Evolutionary conservation across 2,113 vertebrate genomes (phyloP).

Genomic region (Oncorhynchus clarkii): DNA sequence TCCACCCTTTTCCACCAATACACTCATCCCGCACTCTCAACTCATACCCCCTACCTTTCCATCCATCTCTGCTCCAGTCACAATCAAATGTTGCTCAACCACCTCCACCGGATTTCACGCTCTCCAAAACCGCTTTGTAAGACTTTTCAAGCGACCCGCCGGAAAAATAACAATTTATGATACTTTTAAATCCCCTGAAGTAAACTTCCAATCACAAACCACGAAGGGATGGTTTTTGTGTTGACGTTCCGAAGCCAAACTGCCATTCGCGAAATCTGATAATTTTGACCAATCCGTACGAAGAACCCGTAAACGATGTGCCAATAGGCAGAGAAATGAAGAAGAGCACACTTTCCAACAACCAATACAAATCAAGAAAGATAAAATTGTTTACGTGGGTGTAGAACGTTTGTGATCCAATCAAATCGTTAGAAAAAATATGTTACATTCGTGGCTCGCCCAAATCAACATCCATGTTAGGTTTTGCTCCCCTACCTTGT

Average conservation of each 20-base stretch:
- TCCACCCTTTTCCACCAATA: no score
- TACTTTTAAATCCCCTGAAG: slow-evolving; percentile 30
- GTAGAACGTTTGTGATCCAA: slow-evolving; percentile 21
- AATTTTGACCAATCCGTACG: background rate
- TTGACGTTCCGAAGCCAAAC: slow-evolving; percentile 32
- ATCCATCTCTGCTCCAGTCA: no score
- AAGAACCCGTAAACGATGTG: background rate
- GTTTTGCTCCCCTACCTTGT: slow-evolving; percentile 41
- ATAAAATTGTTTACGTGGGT: background rate
- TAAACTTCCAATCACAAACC: slow-evolving; percentile 45
- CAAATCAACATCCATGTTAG: slow-evolving; percentile 26
- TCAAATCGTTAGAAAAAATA: slow-evolving; percentile 8
- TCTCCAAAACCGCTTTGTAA: no score
- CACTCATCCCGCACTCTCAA: no score
- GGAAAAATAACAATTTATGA: slow-evolving; percentile 55
- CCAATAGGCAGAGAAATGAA: background rate
- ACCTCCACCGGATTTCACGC: no score
- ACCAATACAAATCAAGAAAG: slow-evolving; percentile 26
- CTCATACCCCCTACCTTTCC: no score
- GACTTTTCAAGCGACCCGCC: no score
- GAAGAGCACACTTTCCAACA: background rate
- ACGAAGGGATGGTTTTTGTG: slow-evolving; percentile 2
- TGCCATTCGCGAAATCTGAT: background rate
- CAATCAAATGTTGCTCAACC: no score
- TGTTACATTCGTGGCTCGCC: slow-evolving; percentile 8